phyloP scores from a whole-genome alignment of 2,797 vertebrate species.

The Otolemur crassicaudatus region DNA sequence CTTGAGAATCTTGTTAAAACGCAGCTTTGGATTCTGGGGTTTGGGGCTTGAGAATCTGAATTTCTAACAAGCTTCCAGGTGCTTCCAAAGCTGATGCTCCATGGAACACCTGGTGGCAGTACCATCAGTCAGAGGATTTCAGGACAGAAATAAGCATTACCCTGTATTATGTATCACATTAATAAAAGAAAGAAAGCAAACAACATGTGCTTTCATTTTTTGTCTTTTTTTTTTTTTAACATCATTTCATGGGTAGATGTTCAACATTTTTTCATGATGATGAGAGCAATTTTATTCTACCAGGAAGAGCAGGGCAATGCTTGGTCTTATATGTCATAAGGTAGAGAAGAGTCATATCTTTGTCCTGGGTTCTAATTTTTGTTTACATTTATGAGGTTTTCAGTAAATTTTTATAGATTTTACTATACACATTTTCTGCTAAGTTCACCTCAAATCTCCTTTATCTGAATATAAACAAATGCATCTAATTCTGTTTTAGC shows the following conservation, averaged over 20 bases:
- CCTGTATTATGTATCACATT: neutral
- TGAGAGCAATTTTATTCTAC: neutral
- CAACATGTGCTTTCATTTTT: neutral
- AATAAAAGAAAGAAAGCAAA: neutral
- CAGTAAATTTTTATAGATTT: neutral
- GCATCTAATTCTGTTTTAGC: conserved; percentile 36
- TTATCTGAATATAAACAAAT: conserved; percentile 25
- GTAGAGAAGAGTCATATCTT: neutral
- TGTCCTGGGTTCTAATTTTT: neutral
- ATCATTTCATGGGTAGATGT: neutral
- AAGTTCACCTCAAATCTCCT: conserved; percentile 20
- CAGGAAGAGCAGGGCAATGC: neutral
- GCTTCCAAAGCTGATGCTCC: neutral
- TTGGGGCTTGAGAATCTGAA: neutral
- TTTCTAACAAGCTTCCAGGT: neutral
- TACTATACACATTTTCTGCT: neutral
- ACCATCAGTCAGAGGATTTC: neutral
- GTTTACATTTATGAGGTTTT: neutral
- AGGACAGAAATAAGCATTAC: neutral
- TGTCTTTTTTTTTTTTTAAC: neutral
- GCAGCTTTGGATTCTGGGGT: neutral
- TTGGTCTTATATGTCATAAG: neutral
- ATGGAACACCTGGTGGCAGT: neutral
- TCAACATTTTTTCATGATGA: conserved; percentile 16
- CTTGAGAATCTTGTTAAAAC: neutral